Base-by-base conservation (phyloP, 2,888 invertebrate species). In the Drosophila borborema region DNA sequence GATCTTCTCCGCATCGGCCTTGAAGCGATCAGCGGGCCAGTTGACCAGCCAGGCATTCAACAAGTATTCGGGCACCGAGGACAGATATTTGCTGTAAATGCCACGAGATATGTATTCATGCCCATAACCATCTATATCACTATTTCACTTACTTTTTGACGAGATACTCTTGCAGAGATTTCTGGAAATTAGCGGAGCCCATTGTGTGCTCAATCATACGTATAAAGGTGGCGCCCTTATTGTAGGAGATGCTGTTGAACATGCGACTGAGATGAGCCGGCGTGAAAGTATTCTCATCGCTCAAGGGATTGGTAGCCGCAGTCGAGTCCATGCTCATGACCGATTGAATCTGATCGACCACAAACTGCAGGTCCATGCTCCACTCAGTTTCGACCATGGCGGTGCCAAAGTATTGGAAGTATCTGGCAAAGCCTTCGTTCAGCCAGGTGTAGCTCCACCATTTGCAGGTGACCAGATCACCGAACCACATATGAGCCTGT, bases 371-470 rank as follows among this genome's bases (percentile, higher is more conserved):
- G 31, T 94, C 94, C 66, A 96, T 90, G 43, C 95, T 95, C 95
- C 96, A 95, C 0, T 94, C 90, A 0, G 92, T 92, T 80, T 95
- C 95, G n/a, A 95, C 93, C 53, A 85, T 69, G 48, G 89, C 74
- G 6, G 94, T 93, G 48, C 95, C 95, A 82, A 94, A 94, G 89
- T 96, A 97, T 91, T 97, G 95, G 84, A 96, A 96, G 91, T 95
- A 96, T 86, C 95, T 94, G 0, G 96, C 96, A 74, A 96, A 96
- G 0, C 93, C 93, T 91, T 97, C 97, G 12, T 94, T 94, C 60
- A 96, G 92, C 94, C 80, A 97, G 94, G 91, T 95, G 95, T 51
- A 94, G 81, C 81, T 93, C 94, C 94, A 96, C 92, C 92, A 56
- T 68, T 90, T 41, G 95, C 92, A 76, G 94, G 93, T 95, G 2